Percentiles rank a stretch among this genome's conserved stretches.
Evolutionary conservation across 1,140 invertebrate genomes (phyloP).

Genomic region (Drosophila orena): DNA sequence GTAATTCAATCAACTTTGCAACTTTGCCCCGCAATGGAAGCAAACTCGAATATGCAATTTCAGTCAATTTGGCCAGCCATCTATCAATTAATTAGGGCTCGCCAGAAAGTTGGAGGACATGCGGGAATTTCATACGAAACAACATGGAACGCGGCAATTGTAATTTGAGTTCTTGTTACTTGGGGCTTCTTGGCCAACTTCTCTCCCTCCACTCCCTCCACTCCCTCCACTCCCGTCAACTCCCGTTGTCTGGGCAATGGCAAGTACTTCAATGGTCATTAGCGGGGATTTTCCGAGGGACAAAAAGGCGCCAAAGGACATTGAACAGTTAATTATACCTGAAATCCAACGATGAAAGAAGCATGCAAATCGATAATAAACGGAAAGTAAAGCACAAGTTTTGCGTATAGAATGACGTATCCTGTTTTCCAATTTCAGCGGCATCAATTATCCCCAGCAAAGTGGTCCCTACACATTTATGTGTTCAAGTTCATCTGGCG

Average conservation of each 20-base stretch:
- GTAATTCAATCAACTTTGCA: conserved; percentile 60
- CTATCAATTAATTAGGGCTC: conserved; percentile 72
- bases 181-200: background rate
- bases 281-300: conserved; percentile 41
- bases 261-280: conserved; percentile 25
- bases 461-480: no score
- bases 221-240: no score
- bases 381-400: background rate
- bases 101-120: conserved; percentile 39
- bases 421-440: no score
- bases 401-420: no score
- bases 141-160: conserved; percentile 31
- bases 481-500: no score
- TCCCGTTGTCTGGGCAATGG: conserved; percentile 33
- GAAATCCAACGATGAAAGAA: background rate
- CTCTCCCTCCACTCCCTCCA: no score
- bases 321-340: conserved; percentile 21
- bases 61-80: conserved; percentile 47
- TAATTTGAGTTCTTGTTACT: conserved; percentile 44
- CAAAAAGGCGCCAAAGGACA: conserved; percentile 19
- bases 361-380: conserved; percentile 3
- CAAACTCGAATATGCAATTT: conserved; percentile 65
- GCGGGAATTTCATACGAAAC: background rate
- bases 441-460: no score
- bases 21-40: conserved; percentile 43